Evolutionary conservation across 2,888 invertebrate species (phyloP).

Genomic region (Melieria crassipennis): DNA sequence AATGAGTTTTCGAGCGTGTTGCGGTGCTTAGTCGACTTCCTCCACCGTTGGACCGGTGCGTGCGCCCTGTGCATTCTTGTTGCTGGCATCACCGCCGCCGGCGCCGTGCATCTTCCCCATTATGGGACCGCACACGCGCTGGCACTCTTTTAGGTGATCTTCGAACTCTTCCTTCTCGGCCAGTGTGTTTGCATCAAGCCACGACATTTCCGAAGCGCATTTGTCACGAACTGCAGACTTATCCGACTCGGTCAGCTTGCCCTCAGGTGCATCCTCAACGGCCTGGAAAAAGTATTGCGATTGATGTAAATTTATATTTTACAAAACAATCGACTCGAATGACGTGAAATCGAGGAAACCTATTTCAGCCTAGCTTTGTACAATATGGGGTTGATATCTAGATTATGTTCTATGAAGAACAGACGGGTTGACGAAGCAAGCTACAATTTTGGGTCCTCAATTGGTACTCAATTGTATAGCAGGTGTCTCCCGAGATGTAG

Average conservation of each 20-base stretch:
- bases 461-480: too few species aligned
- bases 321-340: too few species aligned
- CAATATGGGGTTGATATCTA: too few species aligned
- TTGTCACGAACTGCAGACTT: slow-evolving; percentile 75
- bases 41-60: slow-evolving; percentile 72
- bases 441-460: too few species aligned
- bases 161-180: slow-evolving; percentile 84
- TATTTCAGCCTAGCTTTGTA: too few species aligned
- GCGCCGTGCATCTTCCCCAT: slow-evolving; percentile 84
- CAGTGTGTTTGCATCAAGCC: slow-evolving; percentile 83
- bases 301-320: not conserved
- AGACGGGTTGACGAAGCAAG: too few species aligned
- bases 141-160: slow-evolving; percentile 78
- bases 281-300: slow-evolving; percentile 65
- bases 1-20: not conserved
- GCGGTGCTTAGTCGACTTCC: slow-evolving; percentile 72
- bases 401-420: too few species aligned
- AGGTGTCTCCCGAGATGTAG: too few species aligned
- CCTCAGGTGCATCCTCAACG: slow-evolving; percentile 72
- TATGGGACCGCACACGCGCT: slow-evolving; percentile 78
- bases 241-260: slow-evolving; percentile 77
- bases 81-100: slow-evolving; percentile 73
- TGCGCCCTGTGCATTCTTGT: slow-evolving; percentile 73
- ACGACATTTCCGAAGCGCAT: slow-evolving; percentile 76
- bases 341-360: too few species aligned